Percentiles rank a stretch among this genome's conserved stretches.
Evolutionary conservation across 2,888 invertebrate genomes (phyloP).

Genomic region (Eulithis testata): DNA sequence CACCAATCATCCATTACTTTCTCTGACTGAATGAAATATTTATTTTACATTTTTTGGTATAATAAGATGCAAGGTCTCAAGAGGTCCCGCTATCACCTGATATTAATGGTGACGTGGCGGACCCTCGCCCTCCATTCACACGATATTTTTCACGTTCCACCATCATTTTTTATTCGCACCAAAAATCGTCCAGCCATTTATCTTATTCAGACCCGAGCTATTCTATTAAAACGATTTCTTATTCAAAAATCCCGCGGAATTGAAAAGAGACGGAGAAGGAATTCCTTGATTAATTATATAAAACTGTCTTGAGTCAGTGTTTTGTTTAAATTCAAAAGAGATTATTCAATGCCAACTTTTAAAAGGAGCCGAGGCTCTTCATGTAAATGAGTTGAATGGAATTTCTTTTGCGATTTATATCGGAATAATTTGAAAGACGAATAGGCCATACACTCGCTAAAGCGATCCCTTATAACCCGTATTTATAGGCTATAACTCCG

Average conservation of each 20-base stretch:
- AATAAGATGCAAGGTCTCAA: conserved; percentile 21
- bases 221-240: conserved; percentile 69
- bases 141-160: conserved; percentile 50
- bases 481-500: conserved; percentile 32
- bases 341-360: conserved; percentile 49
- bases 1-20: too few relatives aligned
- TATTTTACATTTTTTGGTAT: not conserved
- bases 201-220: conserved; percentile 55
- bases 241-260: conserved; percentile 67
- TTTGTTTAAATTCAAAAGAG: conserved; percentile 56
- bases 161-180: conserved; percentile 56
- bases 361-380: conserved; percentile 33
- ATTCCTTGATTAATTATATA: conserved; percentile 63
- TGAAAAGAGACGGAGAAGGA: conserved; percentile 59
- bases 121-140: conserved; percentile 50
- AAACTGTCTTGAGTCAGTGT: conserved; percentile 53
- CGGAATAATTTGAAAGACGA: conserved; percentile 17
- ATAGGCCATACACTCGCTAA: conserved; percentile 7
- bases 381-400: conserved; percentile 26
- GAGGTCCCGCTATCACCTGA: conserved; percentile 42
- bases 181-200: conserved; percentile 56
- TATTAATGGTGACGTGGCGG: conserved; percentile 49
- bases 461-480: conserved; percentile 26
- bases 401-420: conserved; percentile 18
- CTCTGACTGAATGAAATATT: too few relatives aligned